Conservation (phyloP, 1,140 invertebrate species). For the Lucilia cuprina region DNA sequence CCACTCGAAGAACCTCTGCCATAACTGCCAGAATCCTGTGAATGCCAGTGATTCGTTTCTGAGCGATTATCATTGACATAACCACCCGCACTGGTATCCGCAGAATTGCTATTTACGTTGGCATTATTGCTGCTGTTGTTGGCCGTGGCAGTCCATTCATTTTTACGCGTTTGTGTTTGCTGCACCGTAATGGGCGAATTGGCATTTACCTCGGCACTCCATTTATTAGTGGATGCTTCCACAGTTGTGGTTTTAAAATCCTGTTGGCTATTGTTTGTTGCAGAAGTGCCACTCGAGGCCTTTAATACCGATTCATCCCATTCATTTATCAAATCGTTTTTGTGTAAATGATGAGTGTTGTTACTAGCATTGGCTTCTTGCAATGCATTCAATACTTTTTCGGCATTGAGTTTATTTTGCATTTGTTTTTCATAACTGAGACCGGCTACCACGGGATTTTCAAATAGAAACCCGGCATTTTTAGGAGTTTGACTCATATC, state of each 20-base stretch:
- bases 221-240: conserved; percentile 47
- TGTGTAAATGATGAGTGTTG: background rate
- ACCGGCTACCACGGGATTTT: conserved; percentile 27
- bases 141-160: conserved; percentile 50
- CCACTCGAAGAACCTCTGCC: conserved; percentile 37
- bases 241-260: background rate
- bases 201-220: conserved; percentile 59
- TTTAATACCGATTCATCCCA: conserved; percentile 39
- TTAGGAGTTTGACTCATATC: conserved; percentile 41
- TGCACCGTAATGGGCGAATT: conserved; percentile 44
- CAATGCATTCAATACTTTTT: conserved; percentile 36
- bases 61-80: conserved; percentile 40
- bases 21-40: conserved; percentile 46
- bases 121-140: background rate
- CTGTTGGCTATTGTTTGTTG: conserved; percentile 15
- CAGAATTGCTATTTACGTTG: too few species aligned
- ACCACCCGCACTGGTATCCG: conserved; percentile 41
- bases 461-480: conserved; percentile 34
- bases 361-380: conserved; percentile 16
- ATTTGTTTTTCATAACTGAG: conserved; percentile 53
- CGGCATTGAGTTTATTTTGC: conserved; percentile 48
- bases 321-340: conserved; percentile 23
- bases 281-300: background rate
- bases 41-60: conserved; percentile 54
- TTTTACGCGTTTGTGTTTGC: conserved; percentile 43